Evolutionary conservation across 1,140 invertebrate genomes (phyloP), one percentile per base, ranked within the genome.

Genomic region (Daktulosphaira vitifoliae): DNA sequence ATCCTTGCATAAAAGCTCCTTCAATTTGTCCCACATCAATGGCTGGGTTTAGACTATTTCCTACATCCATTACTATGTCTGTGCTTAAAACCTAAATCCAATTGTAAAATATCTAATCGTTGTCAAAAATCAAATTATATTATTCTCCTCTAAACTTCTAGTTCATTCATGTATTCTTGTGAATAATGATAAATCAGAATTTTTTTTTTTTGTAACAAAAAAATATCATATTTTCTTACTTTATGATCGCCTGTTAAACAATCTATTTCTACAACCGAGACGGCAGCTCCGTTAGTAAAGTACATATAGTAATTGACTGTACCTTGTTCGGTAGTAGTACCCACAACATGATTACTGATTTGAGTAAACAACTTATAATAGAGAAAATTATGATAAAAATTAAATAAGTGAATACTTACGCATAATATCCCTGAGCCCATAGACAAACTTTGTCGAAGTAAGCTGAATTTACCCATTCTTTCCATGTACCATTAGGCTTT

Each of bases 1-100:
- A 91, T 1, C 93, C 93, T 81, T 96, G 94, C 56, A 62, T 62
- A 71, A 95, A 96, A 0, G 80, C 94, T 29, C 94, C 94, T 79
- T 97, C 94, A 23, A 97, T 85, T 78, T 97, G 94, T 0, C 93
- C 94, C 72, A 97, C 90, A 70, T 98, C 94, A 70, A 97, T 93
- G 0, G 92, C 92, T 23, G 93, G 93, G 78, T 97, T 97, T 26
- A 97, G 76, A 77, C 90, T 95, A 66, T 90, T 83, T 18, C 88
- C 88, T 54, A 96, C 79, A 77, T 97, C 94, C 93, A 96, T 96
- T 0, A 97, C 90, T 70, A 97, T 96, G 71, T 97, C 90, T 2
- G 88, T 89, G 72, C 85, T 81, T 48, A 92, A 72, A 7, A 96
- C 85, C 84, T 85, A 69, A n/a, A n/a, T n/a, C n/a, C n/a, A n/a